These are phyloP conservation scores for Hoplias malabaricus DNA, from an alignment of 2,113 vertebrate genomes.

Conservation along the genomic window DNA sequence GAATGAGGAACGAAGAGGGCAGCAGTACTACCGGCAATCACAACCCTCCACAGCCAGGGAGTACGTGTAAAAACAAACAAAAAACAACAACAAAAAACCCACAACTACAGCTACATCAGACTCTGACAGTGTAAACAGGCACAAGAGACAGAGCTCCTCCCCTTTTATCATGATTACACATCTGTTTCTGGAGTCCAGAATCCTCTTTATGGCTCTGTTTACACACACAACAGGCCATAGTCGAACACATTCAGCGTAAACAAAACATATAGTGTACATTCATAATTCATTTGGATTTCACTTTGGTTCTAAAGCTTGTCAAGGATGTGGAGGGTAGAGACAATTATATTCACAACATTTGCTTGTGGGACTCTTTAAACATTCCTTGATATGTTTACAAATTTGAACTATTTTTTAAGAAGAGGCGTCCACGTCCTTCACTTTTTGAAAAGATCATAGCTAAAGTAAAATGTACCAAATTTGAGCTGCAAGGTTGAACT, in stretches of 20 bases:
- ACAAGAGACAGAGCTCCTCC: conserved; percentile 60
- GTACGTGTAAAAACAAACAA: conserved; percentile 82
- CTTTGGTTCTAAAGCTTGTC: background rate
- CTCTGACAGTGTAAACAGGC: conserved; percentile 59
- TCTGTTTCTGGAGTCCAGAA: conserved; percentile 11
- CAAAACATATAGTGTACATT: background rate
- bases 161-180: conserved; percentile 45
- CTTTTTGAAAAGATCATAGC: too few species aligned
- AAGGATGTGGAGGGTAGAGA: background rate
- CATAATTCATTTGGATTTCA: background rate
- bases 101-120: conserved; percentile 25
- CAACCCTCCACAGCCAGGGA: conserved; percentile 86
- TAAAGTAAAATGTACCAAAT: background rate
- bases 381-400: background rate
- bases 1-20: conserved; percentile 77
- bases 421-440: too few species aligned
- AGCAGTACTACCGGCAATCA: conserved; percentile 85
- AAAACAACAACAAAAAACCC: background rate
- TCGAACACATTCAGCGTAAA: background rate
- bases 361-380: too few species aligned
- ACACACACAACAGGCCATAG: background rate
- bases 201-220: background rate
- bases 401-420: background rate
- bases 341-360: background rate
- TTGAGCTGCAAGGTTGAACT: too few species aligned